phyloP scores from a whole-genome alignment of 2,113 vertebrate genomes.

The Clarias magur region DNA sequence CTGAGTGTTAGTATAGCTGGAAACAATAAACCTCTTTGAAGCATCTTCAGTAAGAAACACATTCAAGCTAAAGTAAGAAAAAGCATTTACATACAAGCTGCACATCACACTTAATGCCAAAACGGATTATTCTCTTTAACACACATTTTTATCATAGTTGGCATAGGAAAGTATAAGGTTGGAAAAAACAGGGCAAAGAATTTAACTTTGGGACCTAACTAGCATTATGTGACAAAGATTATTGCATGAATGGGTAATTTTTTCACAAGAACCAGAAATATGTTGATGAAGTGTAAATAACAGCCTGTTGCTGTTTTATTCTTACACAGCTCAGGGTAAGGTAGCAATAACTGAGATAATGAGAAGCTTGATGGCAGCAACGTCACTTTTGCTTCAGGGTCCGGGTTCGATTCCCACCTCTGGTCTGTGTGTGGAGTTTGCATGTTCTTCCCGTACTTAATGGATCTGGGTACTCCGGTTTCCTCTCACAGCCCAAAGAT shows the following conservation, averaged over 20 bases:
- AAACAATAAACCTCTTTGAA: conserved; percentile 79
- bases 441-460: no score
- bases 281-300: neutral
- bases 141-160: conserved; percentile 60
- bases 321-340: neutral
- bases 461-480: no score
- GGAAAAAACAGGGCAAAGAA: conserved; percentile 59
- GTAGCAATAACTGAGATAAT: neutral
- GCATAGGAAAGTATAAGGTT: neutral
- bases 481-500: no score
- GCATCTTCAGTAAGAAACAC: conserved; percentile 76
- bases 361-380: neutral
- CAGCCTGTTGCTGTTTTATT: neutral
- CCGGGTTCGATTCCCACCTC: no score
- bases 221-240: neutral
- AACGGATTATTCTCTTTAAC: conserved; percentile 73
- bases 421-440: no score
- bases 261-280: neutral
- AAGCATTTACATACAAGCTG: conserved; percentile 76
- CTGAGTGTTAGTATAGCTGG: conserved; percentile 72
- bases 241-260: neutral
- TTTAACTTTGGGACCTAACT: neutral
- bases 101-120: conserved; percentile 71
- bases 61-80: conserved; percentile 78
- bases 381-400: no score